phyloP scores from a whole-genome alignment of 2,888 invertebrate genomes.

The Empis stercorea region DNA sequence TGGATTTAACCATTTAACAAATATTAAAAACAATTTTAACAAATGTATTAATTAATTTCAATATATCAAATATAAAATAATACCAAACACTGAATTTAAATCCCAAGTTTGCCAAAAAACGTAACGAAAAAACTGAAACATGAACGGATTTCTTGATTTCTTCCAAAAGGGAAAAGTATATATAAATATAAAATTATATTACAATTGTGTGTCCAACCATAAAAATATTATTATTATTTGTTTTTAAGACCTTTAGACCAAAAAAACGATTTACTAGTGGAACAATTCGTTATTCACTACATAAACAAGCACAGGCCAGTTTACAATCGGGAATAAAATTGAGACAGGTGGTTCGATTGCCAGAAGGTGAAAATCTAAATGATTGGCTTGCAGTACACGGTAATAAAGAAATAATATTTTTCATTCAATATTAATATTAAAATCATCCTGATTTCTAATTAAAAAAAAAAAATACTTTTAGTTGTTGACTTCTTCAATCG shows the following conservation, averaged over 20 bases:
- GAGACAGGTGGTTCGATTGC: constrained; percentile 64
- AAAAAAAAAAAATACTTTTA: too few species aligned
- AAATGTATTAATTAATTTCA: too few species aligned
- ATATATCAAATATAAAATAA: too few species aligned
- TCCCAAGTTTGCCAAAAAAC: too few species aligned
- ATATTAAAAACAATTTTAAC: too few species aligned
- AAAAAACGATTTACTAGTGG: constrained; percentile 80
- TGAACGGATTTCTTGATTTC: constrained; percentile 57
- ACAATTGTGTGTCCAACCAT: neutral
- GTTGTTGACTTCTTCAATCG: constrained; percentile 91
- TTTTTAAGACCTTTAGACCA: constrained; percentile 70
- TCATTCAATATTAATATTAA: neutral
- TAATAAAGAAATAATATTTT: constrained; percentile 26
- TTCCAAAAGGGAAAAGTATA: constrained; percentile 65
- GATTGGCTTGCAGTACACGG: constrained; percentile 92
- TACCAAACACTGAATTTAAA: too few species aligned
- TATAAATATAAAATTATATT: neutral
- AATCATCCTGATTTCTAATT: too few species aligned
- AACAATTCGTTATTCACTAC: constrained; percentile 71
- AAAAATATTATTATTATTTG: constrained; percentile 1
- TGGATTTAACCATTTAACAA: too few species aligned
- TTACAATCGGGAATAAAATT: constrained; percentile 81
- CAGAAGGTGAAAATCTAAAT: constrained; percentile 69
- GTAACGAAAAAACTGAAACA: too few species aligned
- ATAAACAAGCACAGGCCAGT: constrained; percentile 85